Percentiles rank a stretch among this genome's conserved stretches.
phyloP scores from a whole-genome alignment of 1,140 invertebrate species.

The Nautilus pompilius region DNA sequence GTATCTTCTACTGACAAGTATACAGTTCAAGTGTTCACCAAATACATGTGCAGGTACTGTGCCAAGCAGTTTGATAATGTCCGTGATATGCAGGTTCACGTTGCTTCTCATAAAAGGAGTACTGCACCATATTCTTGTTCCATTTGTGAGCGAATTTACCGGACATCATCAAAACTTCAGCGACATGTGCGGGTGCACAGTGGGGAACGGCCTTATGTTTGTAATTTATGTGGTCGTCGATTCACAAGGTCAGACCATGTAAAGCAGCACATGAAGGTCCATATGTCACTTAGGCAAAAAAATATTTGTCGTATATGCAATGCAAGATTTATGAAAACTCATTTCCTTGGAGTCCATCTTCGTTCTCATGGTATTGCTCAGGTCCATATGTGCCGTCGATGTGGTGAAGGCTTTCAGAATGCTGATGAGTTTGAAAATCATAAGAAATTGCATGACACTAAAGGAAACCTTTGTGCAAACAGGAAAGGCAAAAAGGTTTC shows the following conservation, averaged over 20 bases:
- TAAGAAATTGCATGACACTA: conserved; percentile 1
- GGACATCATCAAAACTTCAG: conserved; percentile 87
- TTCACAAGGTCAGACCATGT: conserved; percentile 77
- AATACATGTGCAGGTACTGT: conserved; percentile 40
- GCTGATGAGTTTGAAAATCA: neutral
- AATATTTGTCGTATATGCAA: conserved; percentile 26
- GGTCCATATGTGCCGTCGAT: conserved; percentile 33
- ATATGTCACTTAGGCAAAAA: conserved; percentile 31
- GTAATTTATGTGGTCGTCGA: conserved; percentile 75
- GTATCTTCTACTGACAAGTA: too few relatives aligned
- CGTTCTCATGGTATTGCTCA: conserved; percentile 5
- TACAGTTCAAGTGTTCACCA: conserved; percentile 24
- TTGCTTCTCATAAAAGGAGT: conserved; percentile 28
- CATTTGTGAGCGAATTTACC: conserved; percentile 81
- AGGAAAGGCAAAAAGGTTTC: neutral
- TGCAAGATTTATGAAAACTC: neutral
- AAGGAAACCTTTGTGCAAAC: neutral
- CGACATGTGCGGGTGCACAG: conserved; percentile 83
- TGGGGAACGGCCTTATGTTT: conserved; percentile 90
- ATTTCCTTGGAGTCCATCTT: conserved; percentile 9
- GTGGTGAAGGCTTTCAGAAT: conserved; percentile 37
- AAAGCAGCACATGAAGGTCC: conserved; percentile 43
- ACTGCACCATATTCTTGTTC: conserved; percentile 70
- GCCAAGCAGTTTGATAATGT: conserved; percentile 36
- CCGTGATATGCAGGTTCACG: conserved; percentile 35